Percentiles rank a stretch among this genome's conserved stretches.
Conservation (phyloP, 2,797 vertebrate genomes). For the Garrulus glandarius region DNA sequence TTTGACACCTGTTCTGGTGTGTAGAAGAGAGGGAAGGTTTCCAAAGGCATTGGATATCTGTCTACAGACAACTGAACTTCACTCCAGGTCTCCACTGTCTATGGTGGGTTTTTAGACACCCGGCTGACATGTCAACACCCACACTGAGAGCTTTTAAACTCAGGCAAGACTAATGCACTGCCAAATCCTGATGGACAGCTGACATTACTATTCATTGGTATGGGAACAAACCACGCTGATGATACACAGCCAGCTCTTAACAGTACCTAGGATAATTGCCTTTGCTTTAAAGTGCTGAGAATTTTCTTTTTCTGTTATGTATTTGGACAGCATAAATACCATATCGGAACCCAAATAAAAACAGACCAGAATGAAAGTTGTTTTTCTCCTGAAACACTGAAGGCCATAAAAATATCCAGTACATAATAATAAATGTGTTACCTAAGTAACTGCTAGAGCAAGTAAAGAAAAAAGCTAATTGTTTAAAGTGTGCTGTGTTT, state of each 20-base stretch:
- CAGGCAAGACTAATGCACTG: background rate
- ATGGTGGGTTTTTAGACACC: background rate
- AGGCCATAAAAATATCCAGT: slow-evolving; percentile 22
- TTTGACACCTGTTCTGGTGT: background rate
- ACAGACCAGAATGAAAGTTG: slow-evolving; percentile 36
- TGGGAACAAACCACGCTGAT: background rate
- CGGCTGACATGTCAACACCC: background rate
- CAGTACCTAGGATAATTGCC: background rate
- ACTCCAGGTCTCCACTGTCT: background rate
- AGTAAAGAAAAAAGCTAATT: slow-evolving; percentile 35
- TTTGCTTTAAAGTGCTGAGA: slow-evolving; percentile 42
- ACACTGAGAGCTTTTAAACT: background rate
- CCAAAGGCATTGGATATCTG: background rate
- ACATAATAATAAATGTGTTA: slow-evolving; percentile 34
- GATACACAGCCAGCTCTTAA: slow-evolving; percentile 35
- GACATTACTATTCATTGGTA: background rate
- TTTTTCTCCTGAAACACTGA: slow-evolving; percentile 52
- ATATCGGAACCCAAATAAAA: slow-evolving; percentile 49
- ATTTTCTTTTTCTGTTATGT: slow-evolving; percentile 49
- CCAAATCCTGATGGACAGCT: background rate
- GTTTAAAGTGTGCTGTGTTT: slow-evolving; percentile 9
- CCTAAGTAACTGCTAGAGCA: background rate
- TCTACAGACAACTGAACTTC: background rate
- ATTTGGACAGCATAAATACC: slow-evolving; percentile 50
- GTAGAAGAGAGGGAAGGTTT: background rate